Evolutionary conservation across 2,888 invertebrate species (phyloP), one percentile per base, ranked within the genome.

Genomic region (Ctenicera cuprea): DNA sequence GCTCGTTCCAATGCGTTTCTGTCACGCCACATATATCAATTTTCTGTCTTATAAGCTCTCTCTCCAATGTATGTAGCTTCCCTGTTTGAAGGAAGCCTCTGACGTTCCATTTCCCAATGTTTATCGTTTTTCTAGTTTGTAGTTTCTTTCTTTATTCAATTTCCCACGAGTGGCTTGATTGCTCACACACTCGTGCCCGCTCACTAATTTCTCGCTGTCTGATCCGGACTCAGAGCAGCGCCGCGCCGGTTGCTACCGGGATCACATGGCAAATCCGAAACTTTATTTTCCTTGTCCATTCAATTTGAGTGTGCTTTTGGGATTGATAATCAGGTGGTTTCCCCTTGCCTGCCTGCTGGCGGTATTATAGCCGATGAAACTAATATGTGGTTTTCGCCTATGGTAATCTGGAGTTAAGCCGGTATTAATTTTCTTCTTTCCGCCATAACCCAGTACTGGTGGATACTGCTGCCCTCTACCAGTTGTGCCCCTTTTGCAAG

Each of bases 21-120:
- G 59, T n/a, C 0, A 59, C 12, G 12, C 59, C 59, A 18, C 59
- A 59, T 38, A 59, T 38, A 11, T 9, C 20, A 4, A 59, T 20
- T 4, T 38, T 38, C 0, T 0, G 4, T 9, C 12, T 12, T 3
- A 12, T n/a, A n/a, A 59, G n/a, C 16, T 59, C 37, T 20, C 37
- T 59, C 26, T 59, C 12, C 37, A 38, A 0, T 5, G 33, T 59
- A 0, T 59, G 38, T 11, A 37, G 16, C 16, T 59, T 59, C 0
- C 18, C 59, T 0, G 20, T 37, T 18, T 59, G 59, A 5, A 59
- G 0, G 8, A 59, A 3, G 2, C 57, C 37, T 59, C 33, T 22
- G 3, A 14, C 54, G 5, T 57, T 57, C 30, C 30, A 57, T 26
- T 20, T 54, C 12, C 26, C 26, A 11, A 26, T 22, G 41, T 11